Percentiles rank a stretch among this genome's conserved stretches.
Conservation (phyloP, 2,797 vertebrate species). For the Gymnothorax javanicus region DNA sequence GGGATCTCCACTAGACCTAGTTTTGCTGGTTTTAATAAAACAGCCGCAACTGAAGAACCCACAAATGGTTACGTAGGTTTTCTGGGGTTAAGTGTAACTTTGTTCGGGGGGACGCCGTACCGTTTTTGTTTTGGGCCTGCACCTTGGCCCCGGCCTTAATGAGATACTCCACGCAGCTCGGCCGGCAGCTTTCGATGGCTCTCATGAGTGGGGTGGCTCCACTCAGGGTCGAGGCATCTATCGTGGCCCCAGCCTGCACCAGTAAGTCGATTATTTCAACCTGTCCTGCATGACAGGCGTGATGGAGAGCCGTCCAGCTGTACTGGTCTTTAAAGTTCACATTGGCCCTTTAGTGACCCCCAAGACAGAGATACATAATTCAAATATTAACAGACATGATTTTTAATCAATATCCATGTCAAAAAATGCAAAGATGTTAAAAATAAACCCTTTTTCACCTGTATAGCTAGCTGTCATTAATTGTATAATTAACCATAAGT, state of each 20-base stretch:
- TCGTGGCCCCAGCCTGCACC: constrained; percentile 74
- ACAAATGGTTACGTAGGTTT: too few species aligned
- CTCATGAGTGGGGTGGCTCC: constrained; percentile 86
- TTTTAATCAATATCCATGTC: too few species aligned
- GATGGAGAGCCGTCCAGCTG: constrained; percentile 91
- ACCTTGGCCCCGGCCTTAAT: constrained; percentile 80
- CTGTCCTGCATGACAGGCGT: constrained; percentile 85
- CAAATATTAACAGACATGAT: too few species aligned
- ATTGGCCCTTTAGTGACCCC: constrained; percentile 63
- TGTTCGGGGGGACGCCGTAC: constrained; percentile 57
- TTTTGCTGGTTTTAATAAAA: too few species aligned
- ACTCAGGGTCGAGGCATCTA: constrained; percentile 75
- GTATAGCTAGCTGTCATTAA: too few species aligned
- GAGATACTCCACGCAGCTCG: constrained; percentile 84
- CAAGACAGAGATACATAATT: neutral
- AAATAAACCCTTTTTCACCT: too few species aligned
- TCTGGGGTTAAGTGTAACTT: neutral
- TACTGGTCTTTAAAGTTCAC: constrained; percentile 84
- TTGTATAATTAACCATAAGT: too few species aligned
- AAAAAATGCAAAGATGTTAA: too few species aligned
- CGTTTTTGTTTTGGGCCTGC: constrained; percentile 76
- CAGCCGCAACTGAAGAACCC: too few species aligned
- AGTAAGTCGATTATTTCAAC: constrained; percentile 80
- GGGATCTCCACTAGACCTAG: too few species aligned
- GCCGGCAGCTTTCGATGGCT: constrained; percentile 81